Evolutionary conservation across 1,140 invertebrate species (phyloP), one percentile per base, ranked within the genome.

Genomic region (Tetraneura akinire): DNA sequence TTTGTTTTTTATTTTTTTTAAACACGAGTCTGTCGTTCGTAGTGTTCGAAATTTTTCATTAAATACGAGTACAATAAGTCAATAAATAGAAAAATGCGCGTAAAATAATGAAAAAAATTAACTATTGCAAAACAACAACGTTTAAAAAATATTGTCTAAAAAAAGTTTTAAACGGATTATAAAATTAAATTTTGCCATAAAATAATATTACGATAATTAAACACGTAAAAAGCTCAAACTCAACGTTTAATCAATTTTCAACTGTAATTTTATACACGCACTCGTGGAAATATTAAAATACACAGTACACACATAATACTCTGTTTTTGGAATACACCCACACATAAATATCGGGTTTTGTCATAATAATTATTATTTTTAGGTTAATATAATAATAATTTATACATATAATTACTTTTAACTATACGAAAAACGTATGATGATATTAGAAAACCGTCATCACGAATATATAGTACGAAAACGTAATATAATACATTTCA

Each of bases 181-280:
- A 32, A n/a, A 14, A 66, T 37, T 4, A 37, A 37, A 37, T 37
- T 4, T 37, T 37, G 32, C 64, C 18, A 13, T 32, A 4, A 21
- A 70, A 70, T 70, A 49, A 49, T 42, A 70, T 49, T 10, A 26
- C 45, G 23, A 49, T 26, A 49, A 47, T 70, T 68, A 68, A 68
- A 68, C 66, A 16, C 16, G 42, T 14, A 16, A 70, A 26, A 10
- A 23, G 66, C 45, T n/a, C n/a, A n/a, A 45, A 70, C 21, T 45
- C 21, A 23, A 1, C 13, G 13, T 70, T 42, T 42, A 42, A 70
- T 70, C 66, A 45, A 70, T 49, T 70, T 70, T 70, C 16, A 49
- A 49, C 45, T 21, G 42, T 66, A 66, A 53, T 42, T 66, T 14
- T 13, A 23, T 21, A 14, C 37, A 6, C 60, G 32, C 32, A 68